phyloP scores from a whole-genome alignment of 2,888 invertebrate genomes.

The Stenoptilia bipunctidactyla region DNA sequence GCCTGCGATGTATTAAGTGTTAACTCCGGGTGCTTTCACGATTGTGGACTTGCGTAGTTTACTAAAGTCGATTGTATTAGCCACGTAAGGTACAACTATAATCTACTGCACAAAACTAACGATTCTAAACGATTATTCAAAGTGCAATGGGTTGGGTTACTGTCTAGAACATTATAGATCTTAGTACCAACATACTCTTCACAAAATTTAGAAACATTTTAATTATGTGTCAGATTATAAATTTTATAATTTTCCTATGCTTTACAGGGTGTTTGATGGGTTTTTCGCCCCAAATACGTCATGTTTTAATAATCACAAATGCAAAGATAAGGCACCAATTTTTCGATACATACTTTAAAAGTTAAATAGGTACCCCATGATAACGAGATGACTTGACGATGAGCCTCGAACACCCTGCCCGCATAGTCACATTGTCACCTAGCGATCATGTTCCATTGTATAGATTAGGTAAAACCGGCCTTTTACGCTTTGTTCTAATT shows the following conservation, averaged over 20 bases:
- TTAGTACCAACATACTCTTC: slow-evolving; percentile 48
- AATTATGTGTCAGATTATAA: slow-evolving; percentile 31
- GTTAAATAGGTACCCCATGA: slow-evolving; percentile 31
- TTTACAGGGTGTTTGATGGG: slow-evolving; percentile 57
- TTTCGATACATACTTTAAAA: too few relatives aligned
- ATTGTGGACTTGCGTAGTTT: slow-evolving; percentile 66
- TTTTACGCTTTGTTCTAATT: slow-evolving; percentile 20
- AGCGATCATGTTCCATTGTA: slow-evolving; percentile 42
- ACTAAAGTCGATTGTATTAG: slow-evolving; percentile 56
- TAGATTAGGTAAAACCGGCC: slow-evolving; percentile 65
- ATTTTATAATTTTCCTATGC: slow-evolving; percentile 7
- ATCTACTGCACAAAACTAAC: slow-evolving; percentile 26
- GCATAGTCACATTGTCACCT: slow-evolving; percentile 27
- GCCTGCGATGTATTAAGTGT: slow-evolving; percentile 65
- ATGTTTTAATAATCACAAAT: slow-evolving; percentile 4
- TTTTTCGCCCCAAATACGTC: slow-evolving; percentile 7
- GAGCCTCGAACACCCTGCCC: slow-evolving; percentile 60
- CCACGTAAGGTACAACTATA: slow-evolving; percentile 30
- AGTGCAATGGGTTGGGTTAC: slow-evolving; percentile 40
- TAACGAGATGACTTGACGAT: slow-evolving; percentile 28
- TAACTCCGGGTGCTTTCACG: slow-evolving; percentile 70
- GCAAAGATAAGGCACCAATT: neutral
- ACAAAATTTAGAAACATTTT: slow-evolving; percentile 40
- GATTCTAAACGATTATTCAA: slow-evolving; percentile 3
- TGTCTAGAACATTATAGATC: slow-evolving; percentile 59